Base-by-base conservation (phyloP, 2,888 invertebrate genomes). In the Caenorhabditis becei region DNA sequence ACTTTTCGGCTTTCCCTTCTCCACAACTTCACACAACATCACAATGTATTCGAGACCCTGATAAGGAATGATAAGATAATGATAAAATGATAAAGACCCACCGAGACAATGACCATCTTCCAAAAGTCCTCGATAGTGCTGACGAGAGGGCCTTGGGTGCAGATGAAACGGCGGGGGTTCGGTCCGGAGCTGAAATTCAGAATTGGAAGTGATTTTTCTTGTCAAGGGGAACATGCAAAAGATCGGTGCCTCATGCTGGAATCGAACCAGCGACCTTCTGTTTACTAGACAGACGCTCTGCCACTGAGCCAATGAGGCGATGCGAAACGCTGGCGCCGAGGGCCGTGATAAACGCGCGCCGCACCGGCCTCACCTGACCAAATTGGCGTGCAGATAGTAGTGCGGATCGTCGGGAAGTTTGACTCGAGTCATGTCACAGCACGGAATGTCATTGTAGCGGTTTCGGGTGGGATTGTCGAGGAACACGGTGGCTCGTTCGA, bases 271-370 rank as follows among this genome's bases (percentile, higher is more conserved):
- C 88, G 88, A 89, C 88, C 89, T 89, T 88, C 88, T 89, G 89
- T 89, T 89, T 89, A 89, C 88, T 87, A 89, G 89, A 89, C 89
- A 89, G 89, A 89, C 88, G 89, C 88, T 88, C 88, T 89, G 87
- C 88, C 88, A 86, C 88, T 89, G 87, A 89, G 88, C 88, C 88
- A 88, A 88, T 87, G 86, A 88, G 88, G 88, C 88, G 85, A 3
- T 7, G 28, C 23, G 23, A 8, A 2, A n/a, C n/a, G n/a, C n/a
- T n/a, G n/a, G n/a, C n/a, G n/a, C n/a, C n/a, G n/a, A n/a, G n/a
- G n/a, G n/a, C n/a, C n/a, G n/a, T n/a, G n/a, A n/a, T n/a, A n/a
- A n/a, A n/a, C n/a, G n/a, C n/a, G n/a, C n/a, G n/a, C n/a, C n/a
- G n/a, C n/a, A n/a, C n/a, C n/a, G n/a, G n/a, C 18, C 47, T 59